phyloP scores from a whole-genome alignment of 2,797 vertebrate genomes.

The Acipenser ruthenus region DNA sequence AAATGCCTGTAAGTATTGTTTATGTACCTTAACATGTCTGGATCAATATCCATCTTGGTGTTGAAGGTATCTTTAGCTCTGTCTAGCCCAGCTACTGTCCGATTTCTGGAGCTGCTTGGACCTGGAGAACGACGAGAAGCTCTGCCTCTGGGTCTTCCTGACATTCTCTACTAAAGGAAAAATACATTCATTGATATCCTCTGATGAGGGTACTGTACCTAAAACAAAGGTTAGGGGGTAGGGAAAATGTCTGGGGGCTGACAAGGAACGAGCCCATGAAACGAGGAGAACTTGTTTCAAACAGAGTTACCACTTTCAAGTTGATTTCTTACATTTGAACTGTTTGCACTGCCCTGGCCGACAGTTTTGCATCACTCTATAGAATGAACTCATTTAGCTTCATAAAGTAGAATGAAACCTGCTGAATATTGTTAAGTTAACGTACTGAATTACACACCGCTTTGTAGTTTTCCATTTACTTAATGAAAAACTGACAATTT shows the following conservation, averaged over 20 bases:
- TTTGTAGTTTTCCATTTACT: neutral
- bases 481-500: neutral
- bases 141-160: neutral
- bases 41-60: too few species aligned
- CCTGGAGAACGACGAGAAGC: neutral
- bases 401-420: too few species aligned
- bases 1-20: too few species aligned
- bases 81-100: too few species aligned
- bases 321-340: neutral
- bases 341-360: neutral
- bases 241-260: neutral
- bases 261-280: neutral
- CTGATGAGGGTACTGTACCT: neutral
- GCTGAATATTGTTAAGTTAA: neutral
- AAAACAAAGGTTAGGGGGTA: neutral
- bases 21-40: too few species aligned
- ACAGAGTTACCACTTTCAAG: neutral
- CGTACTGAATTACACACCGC: neutral
- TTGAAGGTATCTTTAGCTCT: too few species aligned
- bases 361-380: too few species aligned
- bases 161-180: neutral
- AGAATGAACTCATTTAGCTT: too few species aligned
- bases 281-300: neutral
- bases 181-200: neutral
- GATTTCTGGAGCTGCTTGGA: neutral